Conservation (phyloP, 2,797 vertebrate species). For the Jordanella pulchra region DNA sequence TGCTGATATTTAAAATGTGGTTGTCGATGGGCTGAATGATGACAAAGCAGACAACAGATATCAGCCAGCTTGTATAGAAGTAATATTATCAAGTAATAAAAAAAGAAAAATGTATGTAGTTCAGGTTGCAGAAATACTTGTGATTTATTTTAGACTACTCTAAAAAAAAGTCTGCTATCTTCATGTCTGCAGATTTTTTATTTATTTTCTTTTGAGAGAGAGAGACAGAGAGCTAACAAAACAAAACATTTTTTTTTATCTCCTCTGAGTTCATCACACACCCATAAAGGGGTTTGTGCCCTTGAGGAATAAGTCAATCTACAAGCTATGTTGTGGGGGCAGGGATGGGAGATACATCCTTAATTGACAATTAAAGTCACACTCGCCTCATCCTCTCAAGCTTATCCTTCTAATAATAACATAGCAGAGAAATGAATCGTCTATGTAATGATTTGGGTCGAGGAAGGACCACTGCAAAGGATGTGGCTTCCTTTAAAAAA, state of each 20-base stretch:
- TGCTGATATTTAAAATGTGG: too few relatives aligned
- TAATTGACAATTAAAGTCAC: slow-evolving; percentile 73
- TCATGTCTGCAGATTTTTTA: slow-evolving; percentile 30
- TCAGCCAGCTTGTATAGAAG: background rate
- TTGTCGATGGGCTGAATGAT: too few relatives aligned
- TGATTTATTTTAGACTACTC: slow-evolving; percentile 2
- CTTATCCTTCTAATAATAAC: slow-evolving; percentile 68
- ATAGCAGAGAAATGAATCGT: slow-evolving; percentile 56
- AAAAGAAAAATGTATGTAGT: background rate
- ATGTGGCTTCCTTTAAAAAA: slow-evolving; percentile 46
- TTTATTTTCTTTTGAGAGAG: too few relatives aligned
- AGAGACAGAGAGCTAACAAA: too few relatives aligned
- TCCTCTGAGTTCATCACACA: slow-evolving; percentile 49
- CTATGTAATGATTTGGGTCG: slow-evolving; percentile 47
- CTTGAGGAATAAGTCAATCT: slow-evolving; percentile 35
- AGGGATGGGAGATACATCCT: slow-evolving; percentile 44
- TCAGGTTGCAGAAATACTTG: slow-evolving; percentile 19
- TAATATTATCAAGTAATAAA: background rate
- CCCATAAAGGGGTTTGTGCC: background rate
- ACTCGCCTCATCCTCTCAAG: slow-evolving; percentile 57
- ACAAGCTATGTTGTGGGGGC: slow-evolving; percentile 39
- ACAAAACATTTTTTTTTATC: slow-evolving; percentile 53
- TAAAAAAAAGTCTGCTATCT: slow-evolving; percentile 22
- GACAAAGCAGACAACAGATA: background rate
- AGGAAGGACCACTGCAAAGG: slow-evolving; percentile 44